phyloP scores from a whole-genome alignment of 2,888 invertebrate species.

The Athalia circularis region DNA sequence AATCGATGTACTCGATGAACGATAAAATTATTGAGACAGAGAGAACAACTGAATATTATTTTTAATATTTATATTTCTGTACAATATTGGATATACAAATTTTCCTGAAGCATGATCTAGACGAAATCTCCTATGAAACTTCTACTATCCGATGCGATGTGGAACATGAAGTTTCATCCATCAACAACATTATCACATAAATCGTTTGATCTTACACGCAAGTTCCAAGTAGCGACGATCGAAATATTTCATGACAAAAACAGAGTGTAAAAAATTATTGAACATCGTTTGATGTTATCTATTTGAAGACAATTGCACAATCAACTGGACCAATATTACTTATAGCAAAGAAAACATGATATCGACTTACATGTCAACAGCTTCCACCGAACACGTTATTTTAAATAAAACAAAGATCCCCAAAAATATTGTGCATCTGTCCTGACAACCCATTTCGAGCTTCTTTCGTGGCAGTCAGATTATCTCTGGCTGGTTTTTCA shows the following conservation, averaged over 20 bases:
- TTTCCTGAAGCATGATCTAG: too few species aligned
- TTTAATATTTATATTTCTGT: too few species aligned
- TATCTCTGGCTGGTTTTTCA: slow-evolving; percentile 62
- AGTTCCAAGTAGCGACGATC: not conserved
- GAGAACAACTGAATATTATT: too few species aligned
- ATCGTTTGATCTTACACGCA: not conserved
- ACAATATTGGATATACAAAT: too few species aligned
- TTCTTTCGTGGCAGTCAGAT: slow-evolving; percentile 62
- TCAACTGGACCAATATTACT: slow-evolving; percentile 19
- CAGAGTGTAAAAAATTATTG: slow-evolving; percentile 5
- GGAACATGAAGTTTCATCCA: too few species aligned
- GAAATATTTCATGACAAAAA: not conserved
- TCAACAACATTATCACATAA: too few species aligned
- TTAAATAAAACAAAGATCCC: slow-evolving; percentile 32
- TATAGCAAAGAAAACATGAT: not conserved
- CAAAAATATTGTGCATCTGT: slow-evolving; percentile 34
- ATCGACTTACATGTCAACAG: slow-evolving; percentile 23
- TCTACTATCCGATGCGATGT: too few species aligned
- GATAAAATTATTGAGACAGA: too few species aligned
- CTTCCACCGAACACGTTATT: slow-evolving; percentile 14
- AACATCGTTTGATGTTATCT: slow-evolving; percentile 3
- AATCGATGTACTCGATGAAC: too few species aligned
- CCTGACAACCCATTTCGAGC: slow-evolving; percentile 61
- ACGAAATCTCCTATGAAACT: too few species aligned
- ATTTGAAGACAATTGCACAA: not conserved